Evolutionary conservation across 1,140 invertebrate genomes (phyloP).

Genomic region (Aphidius ervi): DNA sequence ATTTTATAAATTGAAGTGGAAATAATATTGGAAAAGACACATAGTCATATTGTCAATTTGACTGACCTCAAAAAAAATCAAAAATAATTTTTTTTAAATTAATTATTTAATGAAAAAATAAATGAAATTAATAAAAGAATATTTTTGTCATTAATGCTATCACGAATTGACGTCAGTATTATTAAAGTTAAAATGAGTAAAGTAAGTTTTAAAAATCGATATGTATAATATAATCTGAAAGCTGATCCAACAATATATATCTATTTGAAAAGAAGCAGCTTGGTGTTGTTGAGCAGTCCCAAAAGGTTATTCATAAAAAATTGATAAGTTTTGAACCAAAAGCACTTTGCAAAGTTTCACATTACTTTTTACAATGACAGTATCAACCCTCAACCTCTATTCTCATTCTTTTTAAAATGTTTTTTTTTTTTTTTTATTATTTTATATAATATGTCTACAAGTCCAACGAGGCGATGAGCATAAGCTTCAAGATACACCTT

Average conservation of each 20-base stretch:
- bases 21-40: no score
- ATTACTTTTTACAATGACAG: constrained; percentile 24
- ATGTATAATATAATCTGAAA: constrained; percentile 6
- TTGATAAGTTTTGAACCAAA: constrained; percentile 31
- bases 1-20: no score
- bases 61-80: no score
- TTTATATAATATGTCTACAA: background rate
- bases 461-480: constrained; percentile 12
- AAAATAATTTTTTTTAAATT: no score
- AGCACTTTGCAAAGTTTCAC: constrained; percentile 29
- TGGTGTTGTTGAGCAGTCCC: constrained; percentile 8
- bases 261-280: background rate
- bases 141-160: no score
- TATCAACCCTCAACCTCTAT: background rate
- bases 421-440: no score
- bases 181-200: no score
- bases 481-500: background rate
- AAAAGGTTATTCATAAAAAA: constrained; percentile 26
- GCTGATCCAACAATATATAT: constrained; percentile 7
- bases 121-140: no score
- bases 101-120: no score
- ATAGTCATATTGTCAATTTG: no score
- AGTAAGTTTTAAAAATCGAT: constrained; percentile 1
- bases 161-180: no score
- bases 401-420: background rate